phyloP scores from a whole-genome alignment of 35 echinoderm and acorn worm genomes.

The Holothuria glaberrima region DNA sequence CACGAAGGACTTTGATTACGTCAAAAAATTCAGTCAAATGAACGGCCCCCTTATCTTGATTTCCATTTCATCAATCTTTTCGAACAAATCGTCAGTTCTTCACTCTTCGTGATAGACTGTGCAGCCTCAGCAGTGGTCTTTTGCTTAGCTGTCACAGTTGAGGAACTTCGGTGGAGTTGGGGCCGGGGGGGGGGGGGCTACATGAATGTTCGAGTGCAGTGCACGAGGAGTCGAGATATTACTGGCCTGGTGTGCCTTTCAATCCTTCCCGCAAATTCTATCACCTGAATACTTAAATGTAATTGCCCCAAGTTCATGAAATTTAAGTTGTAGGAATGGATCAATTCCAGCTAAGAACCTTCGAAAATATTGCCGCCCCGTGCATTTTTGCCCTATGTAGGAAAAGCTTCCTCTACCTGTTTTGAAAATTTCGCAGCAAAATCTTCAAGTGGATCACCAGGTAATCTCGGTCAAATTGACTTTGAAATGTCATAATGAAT shows the following conservation, averaged over 20 bases:
- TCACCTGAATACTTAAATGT: neutral
- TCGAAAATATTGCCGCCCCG: constrained; percentile 1
- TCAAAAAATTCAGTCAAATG: too few relatives aligned
- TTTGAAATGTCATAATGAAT: neutral
- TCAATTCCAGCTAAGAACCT: constrained; percentile 15
- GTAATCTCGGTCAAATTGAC: neutral
- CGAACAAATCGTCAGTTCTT: too few relatives aligned
- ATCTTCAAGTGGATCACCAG: constrained; percentile 3
- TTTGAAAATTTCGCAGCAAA: constrained; percentile 2
- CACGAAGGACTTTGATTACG: too few relatives aligned
- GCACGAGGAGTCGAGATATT: too few relatives aligned
- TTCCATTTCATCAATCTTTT: too few relatives aligned
- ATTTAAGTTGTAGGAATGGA: neutral
- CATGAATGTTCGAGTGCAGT: too few relatives aligned
- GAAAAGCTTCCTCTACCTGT: constrained; percentile 32
- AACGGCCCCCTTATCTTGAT: too few relatives aligned
- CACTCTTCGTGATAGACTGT: too few relatives aligned
- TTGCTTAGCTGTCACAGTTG: too few relatives aligned
- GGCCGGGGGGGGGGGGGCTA: too few relatives aligned
- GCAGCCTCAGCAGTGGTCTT: too few relatives aligned
- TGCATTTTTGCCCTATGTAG: neutral
- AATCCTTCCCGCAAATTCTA: neutral
- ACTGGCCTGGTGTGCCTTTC: neutral
- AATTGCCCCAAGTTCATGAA: constrained; percentile 10
- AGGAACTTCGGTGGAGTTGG: too few relatives aligned